Evolutionary conservation across 2,797 vertebrate genomes (phyloP).

Genomic region (Hydrolagus colliei): DNA sequence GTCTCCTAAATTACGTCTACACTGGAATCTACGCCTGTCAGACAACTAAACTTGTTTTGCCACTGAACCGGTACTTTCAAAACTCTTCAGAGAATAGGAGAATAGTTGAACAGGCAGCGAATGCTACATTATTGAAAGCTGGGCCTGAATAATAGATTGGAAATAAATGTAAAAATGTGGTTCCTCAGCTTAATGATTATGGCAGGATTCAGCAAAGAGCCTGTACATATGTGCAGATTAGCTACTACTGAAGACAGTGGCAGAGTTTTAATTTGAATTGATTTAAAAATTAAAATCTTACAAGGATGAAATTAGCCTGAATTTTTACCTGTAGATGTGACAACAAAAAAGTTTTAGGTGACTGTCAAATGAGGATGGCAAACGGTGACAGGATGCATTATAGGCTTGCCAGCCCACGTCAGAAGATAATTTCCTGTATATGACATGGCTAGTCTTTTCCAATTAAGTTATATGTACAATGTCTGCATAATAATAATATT

Average conservation of each 20-base stretch:
- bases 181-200: conserved; percentile 9
- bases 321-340: conserved; percentile 58
- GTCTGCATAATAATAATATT: no score
- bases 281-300: conserved; percentile 64
- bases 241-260: conserved; percentile 42
- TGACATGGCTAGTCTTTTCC: no score
- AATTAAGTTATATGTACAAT: neutral
- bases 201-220: conserved; percentile 16
- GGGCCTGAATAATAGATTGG: conserved; percentile 30
- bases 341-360: conserved; percentile 62
- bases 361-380: conserved; percentile 41
- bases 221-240: conserved; percentile 34
- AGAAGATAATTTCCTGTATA: neutral
- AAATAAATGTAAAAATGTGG: conserved; percentile 32
- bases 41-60: no score
- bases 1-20: no score
- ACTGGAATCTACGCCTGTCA: no score
- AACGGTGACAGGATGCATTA: neutral
- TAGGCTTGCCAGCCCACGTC: neutral
- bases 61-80: no score
- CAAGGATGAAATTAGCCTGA: conserved; percentile 40
- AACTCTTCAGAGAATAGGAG: neutral
- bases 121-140: conserved; percentile 20
- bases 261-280: conserved; percentile 65
- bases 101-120: conserved; percentile 12